These are phyloP conservation scores for Rhinolophus ferrumequinum DNA, from an alignment of 2,113 vertebrate genomes.

Conservation along the genomic window DNA sequence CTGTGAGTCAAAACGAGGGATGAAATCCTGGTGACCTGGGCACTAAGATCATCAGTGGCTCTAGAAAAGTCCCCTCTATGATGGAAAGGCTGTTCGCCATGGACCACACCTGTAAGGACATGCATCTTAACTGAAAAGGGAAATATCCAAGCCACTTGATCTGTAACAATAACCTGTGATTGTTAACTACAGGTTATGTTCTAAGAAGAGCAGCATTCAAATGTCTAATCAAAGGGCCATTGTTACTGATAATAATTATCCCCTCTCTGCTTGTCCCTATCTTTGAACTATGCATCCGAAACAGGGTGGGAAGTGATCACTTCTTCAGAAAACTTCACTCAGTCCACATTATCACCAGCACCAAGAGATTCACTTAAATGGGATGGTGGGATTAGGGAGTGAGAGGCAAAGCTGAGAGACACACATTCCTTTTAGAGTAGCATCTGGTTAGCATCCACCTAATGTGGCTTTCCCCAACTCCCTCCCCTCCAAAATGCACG, in stretches of 20 bases:
- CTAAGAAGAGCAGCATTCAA: background rate
- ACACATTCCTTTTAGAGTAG: background rate
- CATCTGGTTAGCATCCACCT: background rate
- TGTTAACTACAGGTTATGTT: slow-evolving; percentile 17
- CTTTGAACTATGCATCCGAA: background rate
- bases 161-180: background rate
- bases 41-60: background rate
- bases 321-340: background rate
- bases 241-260: background rate
- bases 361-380: background rate
- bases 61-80: background rate
- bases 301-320: background rate
- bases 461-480: background rate
- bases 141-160: background rate
- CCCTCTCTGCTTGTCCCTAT: background rate
- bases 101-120: background rate
- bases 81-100: background rate
- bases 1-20: background rate
- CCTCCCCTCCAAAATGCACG: background rate
- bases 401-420: background rate
- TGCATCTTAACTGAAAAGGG: background rate
- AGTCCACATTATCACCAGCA: background rate
- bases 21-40: background rate
- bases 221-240: slow-evolving; percentile 31
- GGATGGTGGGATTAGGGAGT: background rate